Evolutionary conservation across 2,888 invertebrate species (phyloP).

Genomic region (Lamellibrachia columna): DNA sequence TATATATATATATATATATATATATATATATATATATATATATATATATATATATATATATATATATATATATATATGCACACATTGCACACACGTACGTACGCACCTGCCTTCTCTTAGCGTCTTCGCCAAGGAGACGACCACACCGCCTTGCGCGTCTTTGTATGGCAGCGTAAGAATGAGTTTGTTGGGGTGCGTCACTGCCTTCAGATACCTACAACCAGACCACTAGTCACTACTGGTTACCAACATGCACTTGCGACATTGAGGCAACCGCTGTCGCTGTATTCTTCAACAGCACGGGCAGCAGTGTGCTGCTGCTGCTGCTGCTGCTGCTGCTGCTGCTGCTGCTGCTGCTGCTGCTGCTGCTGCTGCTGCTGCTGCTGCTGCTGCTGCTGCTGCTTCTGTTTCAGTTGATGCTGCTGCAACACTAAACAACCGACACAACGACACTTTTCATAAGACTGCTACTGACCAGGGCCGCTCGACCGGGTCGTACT

Average conservation of each 20-base stretch:
- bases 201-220: background rate
- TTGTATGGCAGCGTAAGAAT: conserved; percentile 33
- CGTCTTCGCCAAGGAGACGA: conserved; percentile 38
- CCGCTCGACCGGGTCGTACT: background rate
- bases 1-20: too few relatives aligned
- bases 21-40: too few relatives aligned
- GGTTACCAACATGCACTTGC: background rate
- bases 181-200: background rate
- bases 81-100: background rate
- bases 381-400: too few relatives aligned
- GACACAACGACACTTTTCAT: background rate
- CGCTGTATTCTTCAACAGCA: background rate
- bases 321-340: too few relatives aligned
- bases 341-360: too few relatives aligned
- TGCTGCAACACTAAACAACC: too few relatives aligned
- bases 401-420: too few relatives aligned
- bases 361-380: too few relatives aligned
- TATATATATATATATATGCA: too few relatives aligned
- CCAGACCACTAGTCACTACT: background rate
- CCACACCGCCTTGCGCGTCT: conserved; percentile 32
- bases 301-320: too few relatives aligned
- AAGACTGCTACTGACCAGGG: background rate
- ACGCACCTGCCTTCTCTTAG: conserved; percentile 23
- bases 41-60: too few relatives aligned
- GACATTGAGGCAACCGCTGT: background rate